phyloP scores from a whole-genome alignment of 2,113 vertebrate species.

The Bubalus kerabau region DNA sequence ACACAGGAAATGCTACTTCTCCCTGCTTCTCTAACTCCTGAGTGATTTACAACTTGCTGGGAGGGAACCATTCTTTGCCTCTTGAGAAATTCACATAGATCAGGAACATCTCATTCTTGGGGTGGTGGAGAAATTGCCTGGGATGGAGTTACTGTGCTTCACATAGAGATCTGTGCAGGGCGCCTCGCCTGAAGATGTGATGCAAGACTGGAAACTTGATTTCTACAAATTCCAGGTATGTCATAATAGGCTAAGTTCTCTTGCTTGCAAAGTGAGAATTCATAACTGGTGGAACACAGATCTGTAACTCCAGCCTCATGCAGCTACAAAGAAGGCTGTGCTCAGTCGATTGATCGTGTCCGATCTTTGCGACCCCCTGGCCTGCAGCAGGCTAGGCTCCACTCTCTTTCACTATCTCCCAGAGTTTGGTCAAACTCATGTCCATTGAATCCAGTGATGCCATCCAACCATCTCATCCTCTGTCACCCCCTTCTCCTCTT shows the following conservation, averaged over 20 bases:
- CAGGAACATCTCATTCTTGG: background rate
- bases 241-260: background rate
- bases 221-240: background rate
- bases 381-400: background rate
- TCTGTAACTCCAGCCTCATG: background rate
- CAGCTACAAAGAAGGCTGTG: background rate
- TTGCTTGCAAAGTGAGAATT: background rate
- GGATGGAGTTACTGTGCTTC: background rate
- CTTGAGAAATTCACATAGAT: background rate
- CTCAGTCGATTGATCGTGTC: background rate
- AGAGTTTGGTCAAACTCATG: background rate
- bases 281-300: background rate
- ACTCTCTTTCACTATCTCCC: background rate
- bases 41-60: background rate
- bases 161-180: background rate
- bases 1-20: background rate
- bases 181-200: background rate
- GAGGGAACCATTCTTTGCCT: background rate
- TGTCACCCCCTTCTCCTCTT: background rate
- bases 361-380: accelerated
- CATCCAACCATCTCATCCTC: background rate
- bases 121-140: background rate
- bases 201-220: background rate
- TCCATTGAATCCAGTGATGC: background rate
- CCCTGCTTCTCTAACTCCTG: background rate